Percentiles rank a stretch among this genome's conserved stretches.
phyloP scores from a whole-genome alignment of 2,113 vertebrate species.

The Myiozetetes cayanensis region DNA sequence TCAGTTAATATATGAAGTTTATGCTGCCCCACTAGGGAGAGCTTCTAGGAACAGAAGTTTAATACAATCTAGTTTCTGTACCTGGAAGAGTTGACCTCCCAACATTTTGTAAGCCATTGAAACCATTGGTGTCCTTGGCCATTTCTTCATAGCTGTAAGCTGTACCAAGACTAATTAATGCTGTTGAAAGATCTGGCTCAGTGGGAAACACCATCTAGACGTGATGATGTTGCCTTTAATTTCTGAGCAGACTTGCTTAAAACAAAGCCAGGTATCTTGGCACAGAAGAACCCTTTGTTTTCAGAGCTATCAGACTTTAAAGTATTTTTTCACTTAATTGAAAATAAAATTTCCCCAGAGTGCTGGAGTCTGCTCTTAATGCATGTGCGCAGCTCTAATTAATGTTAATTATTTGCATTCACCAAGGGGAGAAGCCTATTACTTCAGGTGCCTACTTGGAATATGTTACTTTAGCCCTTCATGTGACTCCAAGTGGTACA shows the following conservation, averaged over 20 bases:
- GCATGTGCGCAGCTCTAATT: slow-evolving; percentile 32
- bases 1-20: neutral
- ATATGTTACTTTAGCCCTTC: neutral
- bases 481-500: neutral
- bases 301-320: slow-evolving; percentile 25
- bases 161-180: neutral
- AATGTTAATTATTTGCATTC: slow-evolving; percentile 56
- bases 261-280: neutral
- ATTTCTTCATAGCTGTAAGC: neutral
- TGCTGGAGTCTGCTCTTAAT: slow-evolving; percentile 31
- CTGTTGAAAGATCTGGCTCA: neutral
- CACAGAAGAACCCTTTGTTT: slow-evolving; percentile 11
- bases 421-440: neutral
- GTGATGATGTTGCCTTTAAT: neutral
- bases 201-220: neutral
- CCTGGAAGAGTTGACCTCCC: neutral
- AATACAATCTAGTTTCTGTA: neutral
- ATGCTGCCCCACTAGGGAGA: neutral
- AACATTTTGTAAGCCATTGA: neutral
- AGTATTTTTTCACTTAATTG: slow-evolving; percentile 50
- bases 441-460: slow-evolving; percentile 23
- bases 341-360: slow-evolving; percentile 61
- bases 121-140: neutral
- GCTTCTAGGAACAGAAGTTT: neutral
- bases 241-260: slow-evolving; percentile 50